phyloP scores from a whole-genome alignment of 1,140 invertebrate genomes.

The Rhopalosiphum maidis region DNA sequence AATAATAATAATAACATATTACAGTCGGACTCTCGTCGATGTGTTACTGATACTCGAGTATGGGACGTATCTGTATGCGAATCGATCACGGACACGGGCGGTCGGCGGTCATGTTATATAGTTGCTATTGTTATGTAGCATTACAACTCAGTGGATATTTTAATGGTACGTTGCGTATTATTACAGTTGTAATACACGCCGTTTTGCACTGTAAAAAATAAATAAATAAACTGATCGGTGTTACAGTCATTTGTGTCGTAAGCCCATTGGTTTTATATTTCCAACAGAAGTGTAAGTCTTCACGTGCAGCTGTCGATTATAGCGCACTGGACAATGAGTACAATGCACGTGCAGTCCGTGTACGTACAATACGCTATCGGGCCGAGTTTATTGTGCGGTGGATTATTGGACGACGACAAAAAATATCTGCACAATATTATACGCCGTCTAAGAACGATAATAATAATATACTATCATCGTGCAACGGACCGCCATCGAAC shows the following conservation, averaged over 20 bases:
- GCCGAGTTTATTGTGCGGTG: background rate
- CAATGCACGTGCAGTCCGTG: background rate
- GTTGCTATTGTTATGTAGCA: too few species aligned
- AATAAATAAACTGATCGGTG: background rate
- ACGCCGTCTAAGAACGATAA: background rate
- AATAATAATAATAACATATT: background rate
- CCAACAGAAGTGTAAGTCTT: background rate
- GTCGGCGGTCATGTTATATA: too few species aligned
- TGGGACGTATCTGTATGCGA: background rate
- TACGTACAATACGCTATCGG: too few species aligned
- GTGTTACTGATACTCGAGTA: background rate
- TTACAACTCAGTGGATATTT: background rate
- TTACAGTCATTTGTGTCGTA: too few species aligned
- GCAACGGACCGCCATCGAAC: too few species aligned
- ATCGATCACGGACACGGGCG: background rate
- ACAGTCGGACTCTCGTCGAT: background rate
- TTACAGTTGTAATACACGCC: background rate
- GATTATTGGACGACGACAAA: background rate
- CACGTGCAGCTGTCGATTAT: too few species aligned
- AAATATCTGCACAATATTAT: background rate
- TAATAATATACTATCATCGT: too few species aligned
- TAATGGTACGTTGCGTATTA: background rate
- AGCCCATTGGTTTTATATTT: background rate
- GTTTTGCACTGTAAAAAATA: background rate
- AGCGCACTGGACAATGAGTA: too few species aligned